These are phyloP conservation scores for Trachemys scripta DNA, from an alignment of 2,113 vertebrate genomes.

Conservation along the genomic window DNA sequence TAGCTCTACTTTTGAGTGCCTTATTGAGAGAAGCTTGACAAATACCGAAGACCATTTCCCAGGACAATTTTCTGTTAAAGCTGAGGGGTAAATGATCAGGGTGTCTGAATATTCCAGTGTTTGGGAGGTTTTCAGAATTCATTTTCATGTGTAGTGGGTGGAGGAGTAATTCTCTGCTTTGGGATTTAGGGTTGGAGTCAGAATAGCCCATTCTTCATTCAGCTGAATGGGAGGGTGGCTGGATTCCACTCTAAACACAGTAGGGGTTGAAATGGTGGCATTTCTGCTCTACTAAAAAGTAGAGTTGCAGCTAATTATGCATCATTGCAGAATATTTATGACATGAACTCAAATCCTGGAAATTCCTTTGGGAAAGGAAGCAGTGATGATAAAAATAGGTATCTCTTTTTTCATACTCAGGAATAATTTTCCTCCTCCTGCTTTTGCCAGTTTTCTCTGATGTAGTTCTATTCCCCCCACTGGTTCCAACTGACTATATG, in stretches of 20 bases:
- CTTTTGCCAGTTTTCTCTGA: background rate
- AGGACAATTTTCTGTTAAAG: background rate
- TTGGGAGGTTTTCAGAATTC: background rate
- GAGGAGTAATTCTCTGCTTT: background rate
- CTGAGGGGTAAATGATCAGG: background rate
- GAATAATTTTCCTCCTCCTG: background rate
- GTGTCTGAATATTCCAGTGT: background rate
- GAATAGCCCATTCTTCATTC: background rate
- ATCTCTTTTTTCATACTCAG: fast-evolving
- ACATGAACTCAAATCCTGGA: background rate
- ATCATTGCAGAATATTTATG: fast-evolving
- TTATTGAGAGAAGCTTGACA: fast-evolving
- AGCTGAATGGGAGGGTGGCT: background rate
- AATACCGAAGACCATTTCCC: fast-evolving
- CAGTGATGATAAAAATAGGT: background rate
- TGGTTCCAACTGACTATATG: fast-evolving
- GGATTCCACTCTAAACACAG: background rate
- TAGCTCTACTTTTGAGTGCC: fast-evolving
- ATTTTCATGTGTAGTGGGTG: background rate
- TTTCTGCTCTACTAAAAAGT: fast-evolving
- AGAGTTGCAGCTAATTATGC: fast-evolving
- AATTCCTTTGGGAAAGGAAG: background rate
- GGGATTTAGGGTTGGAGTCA: background rate
- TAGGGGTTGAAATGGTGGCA: background rate
- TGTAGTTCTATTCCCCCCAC: no score